phyloP scores from a whole-genome alignment of 2,113 vertebrate species.

The Oriolus oriolus region DNA sequence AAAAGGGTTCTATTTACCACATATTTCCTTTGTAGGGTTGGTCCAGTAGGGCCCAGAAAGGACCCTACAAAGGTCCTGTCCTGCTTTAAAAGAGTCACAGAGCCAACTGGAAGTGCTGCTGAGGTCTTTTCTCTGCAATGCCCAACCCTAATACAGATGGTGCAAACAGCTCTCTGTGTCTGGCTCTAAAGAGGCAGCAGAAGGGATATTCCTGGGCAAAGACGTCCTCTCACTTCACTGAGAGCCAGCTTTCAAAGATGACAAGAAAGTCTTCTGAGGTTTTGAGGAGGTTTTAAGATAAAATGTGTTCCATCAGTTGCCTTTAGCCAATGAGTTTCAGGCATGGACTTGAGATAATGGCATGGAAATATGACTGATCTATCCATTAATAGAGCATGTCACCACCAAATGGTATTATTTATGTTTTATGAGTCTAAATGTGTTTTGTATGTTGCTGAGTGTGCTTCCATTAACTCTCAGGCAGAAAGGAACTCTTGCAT shows the following conservation, averaged over 20 bases:
- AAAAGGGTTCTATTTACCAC: background rate
- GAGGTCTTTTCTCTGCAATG: background rate
- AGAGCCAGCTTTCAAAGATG: background rate
- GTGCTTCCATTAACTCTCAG: constrained; percentile 52
- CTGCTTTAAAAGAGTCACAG: background rate
- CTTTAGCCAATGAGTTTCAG: constrained; percentile 22
- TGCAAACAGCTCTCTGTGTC: background rate
- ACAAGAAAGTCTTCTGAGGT: background rate
- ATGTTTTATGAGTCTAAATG: constrained; percentile 70
- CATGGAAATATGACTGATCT: constrained; percentile 48
- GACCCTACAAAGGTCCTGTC: background rate
- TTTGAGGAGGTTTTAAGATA: background rate
- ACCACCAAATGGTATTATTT: constrained; percentile 54
- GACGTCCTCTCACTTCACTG: background rate
- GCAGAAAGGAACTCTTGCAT: background rate
- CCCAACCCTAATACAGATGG: background rate
- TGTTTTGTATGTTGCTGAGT: constrained; percentile 45
- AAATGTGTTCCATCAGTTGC: constrained; percentile 15
- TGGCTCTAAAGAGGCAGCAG: background rate
- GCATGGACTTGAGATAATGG: constrained; percentile 28
- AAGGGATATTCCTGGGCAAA: background rate
- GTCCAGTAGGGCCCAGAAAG: background rate
- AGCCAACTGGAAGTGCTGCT: background rate
- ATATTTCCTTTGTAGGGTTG: background rate
- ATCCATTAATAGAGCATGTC: constrained; percentile 45